These are phyloP conservation scores for Scleropages formosus DNA, from an alignment of 2,797 vertebrate species.

Conservation along the genomic window DNA sequence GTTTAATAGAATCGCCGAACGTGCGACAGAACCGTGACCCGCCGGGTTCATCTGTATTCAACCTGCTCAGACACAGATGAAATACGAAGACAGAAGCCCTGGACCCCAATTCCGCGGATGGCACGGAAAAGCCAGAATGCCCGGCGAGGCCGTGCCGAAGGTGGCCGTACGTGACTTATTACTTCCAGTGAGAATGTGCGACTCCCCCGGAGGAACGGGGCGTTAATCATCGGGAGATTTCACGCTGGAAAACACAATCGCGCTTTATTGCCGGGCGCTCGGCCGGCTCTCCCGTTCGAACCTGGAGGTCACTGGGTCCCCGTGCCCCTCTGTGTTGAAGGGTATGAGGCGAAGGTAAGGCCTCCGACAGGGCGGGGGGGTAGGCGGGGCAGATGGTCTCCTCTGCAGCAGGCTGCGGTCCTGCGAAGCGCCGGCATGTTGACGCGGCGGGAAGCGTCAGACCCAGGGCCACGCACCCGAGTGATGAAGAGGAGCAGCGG, in stretches of 20 bases:
- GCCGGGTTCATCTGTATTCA: not conserved
- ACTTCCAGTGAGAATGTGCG: constrained; percentile 1
- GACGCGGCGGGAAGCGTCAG: not conserved
- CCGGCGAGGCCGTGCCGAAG: not conserved
- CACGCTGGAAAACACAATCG: not conserved
- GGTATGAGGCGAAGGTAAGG: not conserved
- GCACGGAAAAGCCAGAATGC: not conserved
- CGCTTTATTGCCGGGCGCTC: not conserved
- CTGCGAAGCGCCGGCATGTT: not conserved
- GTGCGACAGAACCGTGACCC: not conserved
- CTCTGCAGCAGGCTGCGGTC: not conserved
- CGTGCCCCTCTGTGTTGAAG: not conserved
- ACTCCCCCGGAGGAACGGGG: not conserved
- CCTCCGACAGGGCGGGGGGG: not conserved
- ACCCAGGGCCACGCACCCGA: too few species aligned
- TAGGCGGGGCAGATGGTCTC: not conserved
- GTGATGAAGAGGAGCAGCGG: not conserved
- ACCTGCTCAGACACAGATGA: too few species aligned
- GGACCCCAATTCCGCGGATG: not conserved
- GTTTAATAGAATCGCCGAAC: not conserved
- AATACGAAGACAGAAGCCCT: not conserved
- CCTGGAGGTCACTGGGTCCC: not conserved
- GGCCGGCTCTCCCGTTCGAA: too few species aligned
- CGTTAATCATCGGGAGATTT: not conserved
- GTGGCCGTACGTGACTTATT: not conserved